These are phyloP conservation scores for Andrena fulva DNA, from an alignment of 2,888 invertebrate species.

Conservation along the genomic window DNA sequence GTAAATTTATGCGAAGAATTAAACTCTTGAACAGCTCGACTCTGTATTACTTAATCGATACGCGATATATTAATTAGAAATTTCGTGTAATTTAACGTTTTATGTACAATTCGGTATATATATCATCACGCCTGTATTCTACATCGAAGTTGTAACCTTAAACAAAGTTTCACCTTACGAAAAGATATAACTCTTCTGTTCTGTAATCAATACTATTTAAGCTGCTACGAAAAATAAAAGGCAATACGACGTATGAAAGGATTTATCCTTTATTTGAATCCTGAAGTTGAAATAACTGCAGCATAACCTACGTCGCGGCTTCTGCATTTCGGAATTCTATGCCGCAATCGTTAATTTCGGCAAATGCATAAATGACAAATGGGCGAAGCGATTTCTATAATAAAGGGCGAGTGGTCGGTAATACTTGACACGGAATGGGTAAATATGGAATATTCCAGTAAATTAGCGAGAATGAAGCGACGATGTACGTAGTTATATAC, in stretches of 20 bases:
- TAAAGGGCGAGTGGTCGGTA: neutral
- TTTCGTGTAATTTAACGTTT: neutral
- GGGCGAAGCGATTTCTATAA: neutral
- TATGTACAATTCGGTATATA: neutral
- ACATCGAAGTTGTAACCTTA: no score
- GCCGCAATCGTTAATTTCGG: neutral
- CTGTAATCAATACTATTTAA: no score
- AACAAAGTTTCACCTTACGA: no score
- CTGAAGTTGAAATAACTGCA: neutral
- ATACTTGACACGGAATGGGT: constrained; percentile 26
- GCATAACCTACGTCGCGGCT: constrained; percentile 28
- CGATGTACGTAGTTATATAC: neutral
- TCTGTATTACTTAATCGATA: neutral
- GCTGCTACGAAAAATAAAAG: no score
- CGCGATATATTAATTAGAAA: neutral
- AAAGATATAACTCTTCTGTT: no score
- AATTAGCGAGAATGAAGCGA: neutral
- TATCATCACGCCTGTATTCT: no score
- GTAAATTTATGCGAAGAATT: constrained; percentile 31
- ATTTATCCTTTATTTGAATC: neutral
- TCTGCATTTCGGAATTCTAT: neutral
- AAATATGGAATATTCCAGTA: neutral
- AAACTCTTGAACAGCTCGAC: neutral
- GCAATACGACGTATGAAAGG: no score
- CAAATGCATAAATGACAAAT: neutral